Percentiles rank a stretch among this genome's conserved stretches.
phyloP scores from a whole-genome alignment of 2,797 vertebrate genomes.

The Echiichthys vipera region DNA sequence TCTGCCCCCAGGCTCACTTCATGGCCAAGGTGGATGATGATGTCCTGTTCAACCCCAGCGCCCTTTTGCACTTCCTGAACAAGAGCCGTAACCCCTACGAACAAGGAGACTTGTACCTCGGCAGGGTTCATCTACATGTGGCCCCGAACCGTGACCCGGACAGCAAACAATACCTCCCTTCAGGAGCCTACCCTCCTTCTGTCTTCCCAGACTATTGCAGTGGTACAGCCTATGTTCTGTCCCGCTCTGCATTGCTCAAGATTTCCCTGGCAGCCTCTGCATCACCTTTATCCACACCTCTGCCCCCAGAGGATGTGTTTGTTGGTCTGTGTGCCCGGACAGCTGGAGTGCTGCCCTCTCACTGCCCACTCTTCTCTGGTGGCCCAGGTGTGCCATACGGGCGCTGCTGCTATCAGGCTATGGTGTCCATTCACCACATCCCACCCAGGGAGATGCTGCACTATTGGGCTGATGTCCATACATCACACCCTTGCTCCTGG shows the following conservation, averaged over 20 bases:
- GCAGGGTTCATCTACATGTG: constrained; percentile 87
- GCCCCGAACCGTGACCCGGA: constrained; percentile 79
- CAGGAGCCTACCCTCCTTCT: constrained; percentile 74
- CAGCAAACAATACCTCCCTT: constrained; percentile 83
- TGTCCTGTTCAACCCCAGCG: constrained; percentile 78
- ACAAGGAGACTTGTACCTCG: constrained; percentile 86
- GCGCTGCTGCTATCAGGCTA: constrained; percentile 89
- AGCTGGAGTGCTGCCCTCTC: constrained; percentile 87
- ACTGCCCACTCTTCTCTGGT: constrained; percentile 87
- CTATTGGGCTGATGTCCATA: constrained; percentile 81
- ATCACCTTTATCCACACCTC: constrained; percentile 68
- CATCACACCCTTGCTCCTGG: constrained; percentile 82
- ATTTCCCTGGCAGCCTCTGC: constrained; percentile 80
- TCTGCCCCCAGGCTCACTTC: constrained; percentile 77
- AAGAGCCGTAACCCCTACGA: constrained; percentile 70
- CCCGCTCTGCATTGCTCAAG: constrained; percentile 82
- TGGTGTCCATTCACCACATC: constrained; percentile 88
- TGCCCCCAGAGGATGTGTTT: constrained; percentile 90
- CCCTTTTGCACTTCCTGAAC: constrained; percentile 80
- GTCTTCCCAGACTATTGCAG: constrained; percentile 92
- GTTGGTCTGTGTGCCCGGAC: constrained; percentile 86
- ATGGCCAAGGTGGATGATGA: constrained; percentile 85
- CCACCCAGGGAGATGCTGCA: constrained; percentile 83
- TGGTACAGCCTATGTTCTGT: constrained; percentile 89
- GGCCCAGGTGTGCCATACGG: constrained; percentile 83